Base-by-base conservation (phyloP, 2,888 invertebrate species). In the Hydropsyche betteni region DNA sequence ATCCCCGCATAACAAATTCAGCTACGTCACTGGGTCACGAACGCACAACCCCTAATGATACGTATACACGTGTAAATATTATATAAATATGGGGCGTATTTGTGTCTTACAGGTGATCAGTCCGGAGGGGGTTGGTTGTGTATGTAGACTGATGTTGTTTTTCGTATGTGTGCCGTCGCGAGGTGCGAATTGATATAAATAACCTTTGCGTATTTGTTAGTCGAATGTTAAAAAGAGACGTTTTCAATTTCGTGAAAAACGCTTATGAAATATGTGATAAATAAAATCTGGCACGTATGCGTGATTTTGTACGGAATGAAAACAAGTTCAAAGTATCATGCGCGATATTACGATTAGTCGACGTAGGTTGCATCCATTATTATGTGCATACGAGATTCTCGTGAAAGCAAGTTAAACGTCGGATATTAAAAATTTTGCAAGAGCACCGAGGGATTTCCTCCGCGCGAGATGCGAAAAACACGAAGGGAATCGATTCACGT, bases 1-100 rank as follows among this genome's bases (percentile, higher is more conserved):
- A 72, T 72, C 72, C 58, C 72, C 72, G 72, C 72, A 72, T 61
- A 61, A 70, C 70, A 70, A 70, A 70, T 70, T 70, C 70, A 70
- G 52, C 70, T 50, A 70, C 70, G 58, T 72, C 72, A 72, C 72
- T 72, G 72, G 72, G 72, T 72, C 72, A 72, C 72, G 61, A 55
- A 72, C 58, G 72, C 72, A 55, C 55, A 44, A 55, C 69, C 64
- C 64, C 64, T 64, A 64, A 64, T 64, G 64, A 64, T 3, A 64
- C 36, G 36, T n/a, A 64, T 58, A 53, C 12, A 53, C 53, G 12
- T 8, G 12, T 12, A 51, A 10, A 12, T 51, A 51, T 51, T 51
- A 12, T 12, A 51, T 8, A 51, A 8, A 51, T 51, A 51, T 12
- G 12, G 51, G 51, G 24, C 24, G 44, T 16, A 4, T 53, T n/a